phyloP scores from a whole-genome alignment of 2,888 invertebrate species.

The Tanytarsus gracilentus region DNA sequence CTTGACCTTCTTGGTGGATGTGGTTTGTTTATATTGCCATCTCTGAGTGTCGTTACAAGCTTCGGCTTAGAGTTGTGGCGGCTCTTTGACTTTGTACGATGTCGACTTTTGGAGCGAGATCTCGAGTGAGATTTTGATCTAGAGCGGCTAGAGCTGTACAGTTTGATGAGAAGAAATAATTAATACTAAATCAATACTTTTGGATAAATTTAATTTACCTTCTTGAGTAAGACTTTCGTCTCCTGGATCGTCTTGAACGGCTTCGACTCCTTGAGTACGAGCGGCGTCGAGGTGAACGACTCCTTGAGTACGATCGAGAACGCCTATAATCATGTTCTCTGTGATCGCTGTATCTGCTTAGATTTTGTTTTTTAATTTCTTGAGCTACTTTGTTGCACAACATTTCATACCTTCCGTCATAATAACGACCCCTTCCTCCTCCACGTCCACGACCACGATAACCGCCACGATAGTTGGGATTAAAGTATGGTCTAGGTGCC shows the following conservation, averaged over 20 bases:
- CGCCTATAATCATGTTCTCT: slow-evolving; percentile 34
- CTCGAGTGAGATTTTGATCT: slow-evolving; percentile 35
- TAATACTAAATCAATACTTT: too few relatives aligned
- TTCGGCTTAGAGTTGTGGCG: slow-evolving; percentile 32
- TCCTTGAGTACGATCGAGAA: slow-evolving; percentile 8
- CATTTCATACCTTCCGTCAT: slow-evolving; percentile 37
- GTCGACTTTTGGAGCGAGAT: slow-evolving; percentile 33
- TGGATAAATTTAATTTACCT: slow-evolving; percentile 33
- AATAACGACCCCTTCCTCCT: slow-evolving; percentile 43
- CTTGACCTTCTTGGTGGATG: slow-evolving; percentile 33
- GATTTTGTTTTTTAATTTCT: slow-evolving; percentile 29
- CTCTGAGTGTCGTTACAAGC: slow-evolving; percentile 28
- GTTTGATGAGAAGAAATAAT: too few relatives aligned
- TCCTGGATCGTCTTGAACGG: too few relatives aligned
- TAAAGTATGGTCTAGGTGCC: slow-evolving; percentile 35
- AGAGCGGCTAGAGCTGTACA: slow-evolving; percentile 32
- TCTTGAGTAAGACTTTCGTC: too few relatives aligned
- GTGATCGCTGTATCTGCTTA: slow-evolving; percentile 31
- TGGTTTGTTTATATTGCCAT: slow-evolving; percentile 30
- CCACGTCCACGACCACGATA: slow-evolving; percentile 42
- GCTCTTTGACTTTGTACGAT: slow-evolving; percentile 38
- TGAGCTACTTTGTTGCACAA: not conserved
- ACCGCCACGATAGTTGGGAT: slow-evolving; percentile 35
- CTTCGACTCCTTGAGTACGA: slow-evolving; percentile 38
- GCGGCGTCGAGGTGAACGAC: not conserved